Percentiles rank a stretch among this genome's conserved stretches.
Conservation (phyloP, 1,140 invertebrate species). For the Macrosteles quadrilineatus region DNA sequence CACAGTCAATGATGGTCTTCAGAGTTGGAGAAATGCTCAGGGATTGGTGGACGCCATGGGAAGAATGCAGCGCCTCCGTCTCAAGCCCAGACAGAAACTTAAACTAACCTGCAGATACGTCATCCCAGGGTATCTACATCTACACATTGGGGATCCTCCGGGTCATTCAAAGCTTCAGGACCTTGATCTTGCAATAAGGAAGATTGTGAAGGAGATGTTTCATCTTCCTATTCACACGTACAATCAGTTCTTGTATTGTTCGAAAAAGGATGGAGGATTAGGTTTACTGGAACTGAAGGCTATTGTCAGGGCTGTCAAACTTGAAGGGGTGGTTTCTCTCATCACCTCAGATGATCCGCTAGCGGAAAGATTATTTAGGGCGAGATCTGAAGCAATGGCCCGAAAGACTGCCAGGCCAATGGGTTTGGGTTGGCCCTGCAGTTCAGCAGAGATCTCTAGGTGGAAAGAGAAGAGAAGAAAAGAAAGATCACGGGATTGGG, state of each 20-base stretch:
- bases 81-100: slow-evolving; percentile 11
- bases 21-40: too few relatives aligned
- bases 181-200: neutral
- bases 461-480: neutral
- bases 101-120: neutral
- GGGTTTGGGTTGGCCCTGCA: neutral
- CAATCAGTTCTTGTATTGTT: slow-evolving; percentile 1
- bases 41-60: neutral
- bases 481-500: neutral
- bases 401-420: neutral
- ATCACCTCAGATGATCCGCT: neutral
- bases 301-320: neutral
- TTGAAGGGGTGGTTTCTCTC: neutral
- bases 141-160: neutral
- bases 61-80: neutral
- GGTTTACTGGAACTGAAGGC: neutral
- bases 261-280: neutral
- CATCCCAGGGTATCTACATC: neutral
- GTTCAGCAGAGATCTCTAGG: neutral
- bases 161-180: neutral
- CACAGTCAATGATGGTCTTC: neutral
- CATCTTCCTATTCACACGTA: neutral
- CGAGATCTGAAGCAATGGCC: too few relatives aligned
- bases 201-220: neutral
- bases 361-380: neutral